Evolutionary conservation across 2,797 vertebrate species (phyloP), one percentile per base, ranked within the genome.

Genomic region (Bryconaethiops microstoma): DNA sequence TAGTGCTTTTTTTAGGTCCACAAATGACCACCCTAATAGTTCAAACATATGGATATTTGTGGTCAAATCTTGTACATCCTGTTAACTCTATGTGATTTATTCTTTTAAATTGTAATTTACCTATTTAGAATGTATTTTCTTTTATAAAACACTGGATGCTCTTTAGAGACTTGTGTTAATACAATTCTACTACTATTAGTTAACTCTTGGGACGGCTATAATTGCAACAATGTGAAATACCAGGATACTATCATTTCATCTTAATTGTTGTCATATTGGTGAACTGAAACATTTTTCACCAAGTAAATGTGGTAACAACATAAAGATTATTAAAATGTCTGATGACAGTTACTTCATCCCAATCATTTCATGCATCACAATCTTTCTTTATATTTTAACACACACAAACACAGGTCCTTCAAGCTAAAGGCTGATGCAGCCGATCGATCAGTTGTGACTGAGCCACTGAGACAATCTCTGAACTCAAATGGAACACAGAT

Each of bases 361-460:
- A 48, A 1, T 69, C 42, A 21, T 21, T 69, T 45, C 8, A 69
- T 12, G n/a, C 6, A n/a, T 67, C 21, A 40, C 35, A 9, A 21
- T 10, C 35, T 48, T 69, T 69, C 16, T 23, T 21, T 40, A n/a
- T 23, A 48, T 39, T 7, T 54, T 1, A 5, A 48, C 25, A 52
- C 23, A 71, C 74, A 29, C 14, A 67, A 48, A 67, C 54, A 72
- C 25, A n/a, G 52, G 40, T 25, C 72, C 60, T 65, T 7, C 7
- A 7, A 48, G 16, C 9, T 16, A 54, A 72, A 75, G 70, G 82
- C 87, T 90, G 91, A 90, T 91, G 89, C 81, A 89, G 84, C 77
- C 88, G 77, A 93, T 94, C 93, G 93, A 94, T 94, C 88, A 78
- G 17, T 84, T 89, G 89, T 90, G 88, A 89, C 87, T 86, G 78